Conservation (phyloP, 2,797 vertebrate species). For the Taeniopygia guttata region DNA sequence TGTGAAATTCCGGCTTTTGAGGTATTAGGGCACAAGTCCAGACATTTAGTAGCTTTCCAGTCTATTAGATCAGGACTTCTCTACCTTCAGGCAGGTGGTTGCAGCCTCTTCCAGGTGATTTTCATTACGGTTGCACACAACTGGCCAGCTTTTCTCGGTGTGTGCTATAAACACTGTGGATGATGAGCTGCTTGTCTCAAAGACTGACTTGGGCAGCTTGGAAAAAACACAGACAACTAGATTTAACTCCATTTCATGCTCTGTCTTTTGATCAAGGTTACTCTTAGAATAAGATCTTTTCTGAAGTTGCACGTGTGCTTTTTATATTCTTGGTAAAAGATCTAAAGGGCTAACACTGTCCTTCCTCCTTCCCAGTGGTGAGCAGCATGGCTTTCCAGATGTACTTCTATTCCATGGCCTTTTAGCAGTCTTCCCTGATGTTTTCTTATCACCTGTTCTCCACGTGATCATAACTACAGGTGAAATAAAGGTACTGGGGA, state of each 20-base stretch:
- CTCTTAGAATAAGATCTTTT: neutral
- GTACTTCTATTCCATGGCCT: neutral
- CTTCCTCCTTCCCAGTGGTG: rapidly evolving
- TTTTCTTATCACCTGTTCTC: neutral
- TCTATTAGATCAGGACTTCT: neutral
- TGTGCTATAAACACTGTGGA: neutral
- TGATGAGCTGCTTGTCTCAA: neutral
- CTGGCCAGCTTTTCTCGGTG: neutral
- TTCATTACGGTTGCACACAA: neutral
- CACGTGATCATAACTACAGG: neutral
- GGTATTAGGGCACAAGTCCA: neutral
- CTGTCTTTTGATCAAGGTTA: neutral
- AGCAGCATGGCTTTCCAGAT: neutral
- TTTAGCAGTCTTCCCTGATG: neutral
- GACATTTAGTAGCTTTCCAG: neutral
- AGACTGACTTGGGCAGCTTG: neutral
- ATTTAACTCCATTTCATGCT: neutral
- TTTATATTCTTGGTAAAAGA: neutral
- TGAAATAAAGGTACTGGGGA: neutral
- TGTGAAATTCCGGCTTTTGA: neutral
- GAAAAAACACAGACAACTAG: neutral
- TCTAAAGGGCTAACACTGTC: neutral
- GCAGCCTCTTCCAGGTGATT: neutral
- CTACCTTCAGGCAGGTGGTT: neutral
- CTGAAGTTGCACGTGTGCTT: neutral